phyloP scores from a whole-genome alignment of 2,888 invertebrate genomes.

The Isotomurus palustris region DNA sequence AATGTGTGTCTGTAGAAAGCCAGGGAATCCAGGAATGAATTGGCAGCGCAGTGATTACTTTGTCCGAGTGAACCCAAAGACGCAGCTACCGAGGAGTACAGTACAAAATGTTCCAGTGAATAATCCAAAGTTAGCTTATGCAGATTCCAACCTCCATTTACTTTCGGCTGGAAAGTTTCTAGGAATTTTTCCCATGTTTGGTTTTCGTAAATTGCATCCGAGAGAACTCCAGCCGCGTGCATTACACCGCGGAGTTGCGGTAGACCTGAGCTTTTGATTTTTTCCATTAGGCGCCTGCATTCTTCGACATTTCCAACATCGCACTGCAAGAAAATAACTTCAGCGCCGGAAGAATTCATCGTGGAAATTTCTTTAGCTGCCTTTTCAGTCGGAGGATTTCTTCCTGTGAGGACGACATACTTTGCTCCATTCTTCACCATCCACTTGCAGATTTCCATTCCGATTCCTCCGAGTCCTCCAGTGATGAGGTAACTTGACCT shows the following conservation, averaged over 20 bases:
- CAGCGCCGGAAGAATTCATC: constrained; percentile 9
- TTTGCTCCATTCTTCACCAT: constrained; percentile 28
- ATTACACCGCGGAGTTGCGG: constrained; percentile 33
- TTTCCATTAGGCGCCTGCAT: constrained; percentile 15
- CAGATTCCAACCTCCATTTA: constrained; percentile 32
- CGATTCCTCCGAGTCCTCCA: constrained; percentile 39
- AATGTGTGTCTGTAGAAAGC: constrained; percentile 22
- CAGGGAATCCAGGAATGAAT: constrained; percentile 26
- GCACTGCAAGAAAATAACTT: constrained; percentile 11
- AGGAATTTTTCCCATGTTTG: constrained; percentile 37
- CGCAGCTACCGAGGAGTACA: constrained; percentile 25
- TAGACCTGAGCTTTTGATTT: constrained; percentile 12
- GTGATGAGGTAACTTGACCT: constrained; percentile 31
- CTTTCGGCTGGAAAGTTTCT: constrained; percentile 24
- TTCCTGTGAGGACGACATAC: constrained; percentile 25
- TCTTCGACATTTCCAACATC: constrained; percentile 28
- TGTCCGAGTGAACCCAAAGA: constrained; percentile 28
- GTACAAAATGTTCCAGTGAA: constrained; percentile 29
- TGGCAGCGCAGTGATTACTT: constrained; percentile 31
- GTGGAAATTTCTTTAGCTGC: constrained; percentile 13
- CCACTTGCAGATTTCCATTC: constrained; percentile 36
- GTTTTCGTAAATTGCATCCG: constrained; percentile 28
- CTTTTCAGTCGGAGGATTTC: constrained; percentile 22
- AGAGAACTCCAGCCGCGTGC: constrained; percentile 34
- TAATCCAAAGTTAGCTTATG: constrained; percentile 19